Evolutionary conservation across 2,113 vertebrate genomes (phyloP), one percentile per base, ranked within the genome.

Genomic region (Neodon shergylaensis): DNA sequence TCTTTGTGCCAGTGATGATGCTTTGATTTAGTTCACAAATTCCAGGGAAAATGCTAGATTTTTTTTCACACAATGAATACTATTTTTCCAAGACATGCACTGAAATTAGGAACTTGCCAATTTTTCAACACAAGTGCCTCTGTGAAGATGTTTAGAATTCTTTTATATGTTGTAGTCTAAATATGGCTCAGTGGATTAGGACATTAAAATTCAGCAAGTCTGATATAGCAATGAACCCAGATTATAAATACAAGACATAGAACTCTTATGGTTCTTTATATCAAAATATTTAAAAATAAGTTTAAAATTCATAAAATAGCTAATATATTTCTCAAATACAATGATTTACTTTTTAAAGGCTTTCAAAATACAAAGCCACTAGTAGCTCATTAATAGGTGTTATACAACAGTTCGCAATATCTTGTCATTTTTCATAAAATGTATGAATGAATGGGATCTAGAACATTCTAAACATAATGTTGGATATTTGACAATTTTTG

Each of bases 11-110:
- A 94, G 93, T 31, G 24, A 66, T 84, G 54, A 94, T 90, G 97
- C 61, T 90, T 98, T 97, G 97, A 93, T 98, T 97, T 97, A 92
- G 84, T 95, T 97, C 84, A 92, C 95, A 92, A 97, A 94, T 96
- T 92, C 78, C 93, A 94, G 66, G 42, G 52, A 85, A 66, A 92
- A 95, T 96, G 94, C 92, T 87, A 92, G 90, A 93, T 73, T 92
- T 95, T 58, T 54, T 92, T 72, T 88, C 47, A 94, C 97, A 72
- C 74, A 95, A 94, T 94, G 33, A 3, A 16, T 5, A 21, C 49
- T 87, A 54, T 94, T 86, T 97, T 86, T 97, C 76, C 68, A 92
- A 91, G 77, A 92, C 26, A 87, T 66, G 33, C 28, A 94, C 93
- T 96, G 28, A 83, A 84, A 96, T 98, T 97, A 98, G 88, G 72